phyloP scores from a whole-genome alignment of 2,113 vertebrate genomes.

The Mesembrinibis cayennensis region DNA sequence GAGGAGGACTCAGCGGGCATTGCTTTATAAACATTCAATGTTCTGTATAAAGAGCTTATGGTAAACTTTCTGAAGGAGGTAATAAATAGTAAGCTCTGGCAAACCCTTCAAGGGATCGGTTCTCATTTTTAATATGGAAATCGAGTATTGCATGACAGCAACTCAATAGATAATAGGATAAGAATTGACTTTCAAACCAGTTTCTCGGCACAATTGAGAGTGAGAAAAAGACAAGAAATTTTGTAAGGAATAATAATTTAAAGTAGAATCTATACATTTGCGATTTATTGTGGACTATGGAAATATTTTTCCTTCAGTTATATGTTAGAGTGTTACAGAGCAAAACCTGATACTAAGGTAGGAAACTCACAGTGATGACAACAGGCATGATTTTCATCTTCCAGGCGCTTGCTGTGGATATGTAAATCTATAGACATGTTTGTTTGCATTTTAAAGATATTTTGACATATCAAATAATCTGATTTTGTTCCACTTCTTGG shows the following conservation, averaged over 20 bases:
- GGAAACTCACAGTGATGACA: neutral
- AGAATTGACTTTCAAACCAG: neutral
- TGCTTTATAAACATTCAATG: neutral
- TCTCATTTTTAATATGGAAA: constrained; percentile 10
- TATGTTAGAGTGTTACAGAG: neutral
- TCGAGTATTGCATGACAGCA: neutral
- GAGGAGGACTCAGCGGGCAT: neutral
- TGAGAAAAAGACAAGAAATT: neutral
- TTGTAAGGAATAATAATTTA: neutral
- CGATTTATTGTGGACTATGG: neutral
- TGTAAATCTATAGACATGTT: neutral
- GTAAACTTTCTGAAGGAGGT: neutral
- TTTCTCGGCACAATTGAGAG: neutral
- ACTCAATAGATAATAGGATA: neutral
- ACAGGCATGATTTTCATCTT: neutral
- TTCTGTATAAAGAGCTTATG: neutral
- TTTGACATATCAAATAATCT: neutral
- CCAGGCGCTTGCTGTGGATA: neutral
- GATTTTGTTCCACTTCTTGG: neutral
- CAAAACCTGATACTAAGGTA: neutral
- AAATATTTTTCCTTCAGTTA: neutral
- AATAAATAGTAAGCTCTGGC: neutral
- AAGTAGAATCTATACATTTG: neutral
- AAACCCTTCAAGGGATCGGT: neutral
- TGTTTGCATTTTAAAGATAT: neutral